These are phyloP conservation scores for Galendromus occidentalis DNA, from an alignment of 1,140 invertebrate species.

Conservation along the genomic window DNA sequence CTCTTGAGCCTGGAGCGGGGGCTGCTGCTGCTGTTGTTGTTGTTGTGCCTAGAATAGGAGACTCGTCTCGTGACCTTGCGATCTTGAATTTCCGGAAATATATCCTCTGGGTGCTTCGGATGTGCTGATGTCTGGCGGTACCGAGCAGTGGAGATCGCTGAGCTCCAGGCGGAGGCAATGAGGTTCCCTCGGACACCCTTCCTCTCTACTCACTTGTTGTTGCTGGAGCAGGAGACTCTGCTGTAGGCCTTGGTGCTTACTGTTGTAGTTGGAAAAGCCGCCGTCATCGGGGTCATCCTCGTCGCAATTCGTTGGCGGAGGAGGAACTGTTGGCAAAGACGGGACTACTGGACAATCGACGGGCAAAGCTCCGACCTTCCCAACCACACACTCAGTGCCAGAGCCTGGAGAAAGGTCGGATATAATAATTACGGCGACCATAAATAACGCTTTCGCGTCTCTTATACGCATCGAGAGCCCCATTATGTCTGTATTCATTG, in stretches of 20 bases:
- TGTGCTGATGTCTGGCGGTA: no score
- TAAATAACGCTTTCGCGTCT: no score
- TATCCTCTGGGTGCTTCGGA: no score
- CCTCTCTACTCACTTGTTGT: background rate
- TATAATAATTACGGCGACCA: no score
- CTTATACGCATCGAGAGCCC: no score
- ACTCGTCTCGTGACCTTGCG: background rate
- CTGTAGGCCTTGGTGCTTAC: constrained; percentile 10
- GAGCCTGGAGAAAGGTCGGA: background rate
- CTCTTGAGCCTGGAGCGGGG: background rate
- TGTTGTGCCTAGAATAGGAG: background rate
- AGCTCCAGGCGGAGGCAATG: no score
- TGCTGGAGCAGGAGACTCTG: background rate
- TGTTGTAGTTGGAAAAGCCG: constrained; percentile 11
- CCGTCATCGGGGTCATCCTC: constrained; percentile 4
- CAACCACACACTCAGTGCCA: constrained; percentile 9
- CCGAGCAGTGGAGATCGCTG: no score
- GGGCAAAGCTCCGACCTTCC: background rate
- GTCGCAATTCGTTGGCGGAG: background rate
- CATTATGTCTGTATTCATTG: no score
- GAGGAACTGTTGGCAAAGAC: background rate
- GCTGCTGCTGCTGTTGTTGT: constrained; percentile 3
- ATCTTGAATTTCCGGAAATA: no score
- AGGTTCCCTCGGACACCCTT: no score
- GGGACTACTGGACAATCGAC: background rate